These are phyloP conservation scores for Monochamus alternatus DNA, from an alignment of 2,888 invertebrate species.

Conservation along the genomic window DNA sequence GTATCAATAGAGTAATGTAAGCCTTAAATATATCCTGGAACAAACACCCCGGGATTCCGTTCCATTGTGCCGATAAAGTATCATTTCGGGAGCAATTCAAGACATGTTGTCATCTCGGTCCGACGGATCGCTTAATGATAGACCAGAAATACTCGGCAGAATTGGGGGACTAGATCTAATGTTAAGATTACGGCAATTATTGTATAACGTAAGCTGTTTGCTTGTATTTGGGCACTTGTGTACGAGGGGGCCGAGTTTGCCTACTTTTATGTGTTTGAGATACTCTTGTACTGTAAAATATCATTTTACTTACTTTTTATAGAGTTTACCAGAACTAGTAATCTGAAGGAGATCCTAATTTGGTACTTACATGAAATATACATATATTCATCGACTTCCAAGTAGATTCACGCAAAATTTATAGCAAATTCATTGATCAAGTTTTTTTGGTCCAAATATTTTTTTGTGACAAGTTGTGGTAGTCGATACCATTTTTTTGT, in stretches of 20 bases:
- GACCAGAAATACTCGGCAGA: constrained; percentile 47
- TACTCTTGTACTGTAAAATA: constrained; percentile 27
- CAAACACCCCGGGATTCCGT: constrained; percentile 58
- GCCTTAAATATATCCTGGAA: constrained; percentile 55
- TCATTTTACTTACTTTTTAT: constrained; percentile 10
- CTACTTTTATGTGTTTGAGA: constrained; percentile 8
- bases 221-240: constrained; percentile 48
- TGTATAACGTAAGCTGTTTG: constrained; percentile 55
- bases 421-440: no score
- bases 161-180: constrained; percentile 52
- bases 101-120: constrained; percentile 57
- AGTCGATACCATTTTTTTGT: no score
- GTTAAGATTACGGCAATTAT: constrained; percentile 56
- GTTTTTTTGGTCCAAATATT: no score
- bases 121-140: constrained; percentile 58
- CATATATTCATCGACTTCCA: no score
- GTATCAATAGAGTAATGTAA: constrained; percentile 35
- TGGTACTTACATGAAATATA: no score
- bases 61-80: constrained; percentile 60
- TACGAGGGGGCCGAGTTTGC: constrained; percentile 42
- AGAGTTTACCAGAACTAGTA: neutral
- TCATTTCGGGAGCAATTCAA: constrained; percentile 61
- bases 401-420: no score
- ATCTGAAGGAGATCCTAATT: no score
- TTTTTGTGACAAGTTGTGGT: no score